Conservation (phyloP, 1,140 invertebrate genomes). For the Brachionus koreanus region DNA sequence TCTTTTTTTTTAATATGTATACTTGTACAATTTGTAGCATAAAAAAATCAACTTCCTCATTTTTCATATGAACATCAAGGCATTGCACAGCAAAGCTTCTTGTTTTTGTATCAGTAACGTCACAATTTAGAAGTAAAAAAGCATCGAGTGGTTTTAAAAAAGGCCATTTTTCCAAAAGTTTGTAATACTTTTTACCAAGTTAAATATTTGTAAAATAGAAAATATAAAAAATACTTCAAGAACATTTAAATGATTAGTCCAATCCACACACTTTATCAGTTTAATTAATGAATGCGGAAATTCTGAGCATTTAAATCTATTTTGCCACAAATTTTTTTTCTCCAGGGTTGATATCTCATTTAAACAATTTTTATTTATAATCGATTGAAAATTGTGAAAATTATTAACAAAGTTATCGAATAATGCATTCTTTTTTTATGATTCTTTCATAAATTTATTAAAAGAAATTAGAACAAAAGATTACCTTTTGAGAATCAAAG, state of each 20-base stretch:
- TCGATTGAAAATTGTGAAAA: background rate
- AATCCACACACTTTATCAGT: background rate
- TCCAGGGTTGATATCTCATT: conserved; percentile 86
- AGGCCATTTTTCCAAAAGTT: conserved; percentile 66
- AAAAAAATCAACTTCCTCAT: conserved; percentile 63
- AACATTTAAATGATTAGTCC: conserved; percentile 17
- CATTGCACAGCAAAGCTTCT: conserved; percentile 83
- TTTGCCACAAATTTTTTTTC: conserved; percentile 77
- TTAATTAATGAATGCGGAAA: conserved; percentile 15
- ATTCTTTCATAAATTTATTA: background rate
- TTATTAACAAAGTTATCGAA: background rate
- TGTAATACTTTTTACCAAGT: background rate
- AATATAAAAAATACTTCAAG: background rate
- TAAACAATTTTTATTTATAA: conserved; percentile 55
- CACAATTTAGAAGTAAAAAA: conserved; percentile 86
- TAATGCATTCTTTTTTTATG: background rate
- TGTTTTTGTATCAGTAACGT: conserved; percentile 82
- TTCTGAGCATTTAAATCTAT: conserved; percentile 61
- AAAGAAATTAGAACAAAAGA: background rate
- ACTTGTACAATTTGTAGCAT: conserved; percentile 86
- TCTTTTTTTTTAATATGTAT: background rate
- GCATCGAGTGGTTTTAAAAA: conserved; percentile 73
- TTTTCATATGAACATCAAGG: conserved; percentile 67
- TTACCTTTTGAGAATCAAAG: background rate
- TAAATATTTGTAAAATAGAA: background rate